Base-by-base conservation (phyloP, 1,140 invertebrate species). In the Panagrolaimus sp. region DNA sequence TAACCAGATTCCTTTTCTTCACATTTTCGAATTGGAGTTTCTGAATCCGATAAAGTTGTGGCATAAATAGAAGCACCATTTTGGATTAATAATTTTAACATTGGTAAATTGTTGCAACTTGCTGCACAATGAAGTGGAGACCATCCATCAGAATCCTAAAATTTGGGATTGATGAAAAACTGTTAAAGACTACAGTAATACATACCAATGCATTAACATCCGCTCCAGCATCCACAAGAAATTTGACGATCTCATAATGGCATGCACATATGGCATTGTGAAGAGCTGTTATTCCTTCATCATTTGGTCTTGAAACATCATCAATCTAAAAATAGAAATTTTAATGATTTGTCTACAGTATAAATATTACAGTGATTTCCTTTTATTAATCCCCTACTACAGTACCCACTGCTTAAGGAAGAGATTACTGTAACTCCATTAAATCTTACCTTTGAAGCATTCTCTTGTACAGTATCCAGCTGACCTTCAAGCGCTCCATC, bases 191-290 rank as follows among this genome's bases (percentile, higher is more conserved):
- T 15, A 21, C 1, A 7, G 21, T 64, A 8, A 10, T 38, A 55
- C 43, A 3, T 83, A 98, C 96, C 82, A 95, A 93, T 46, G 94
- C 93, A 86, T 99, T 99, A 5, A 98, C 94, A 86, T 99, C 96
- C 86, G 94, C 96, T 46, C 95, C 94, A 84, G 93, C 91, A 84
- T 96, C 92, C 43, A 99, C 93, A 14, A 99, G 88, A 84, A 96
- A 98, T 86, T 92, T 92, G 74, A 98, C 94, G 81, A 98, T 97
- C 80, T 98, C 94, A 78, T 95, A 89, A 85, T 98, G 95, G 26
- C 95, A 94, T 5, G 96, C 96, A 86, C 96, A 98, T 80, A 98
- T 98, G 75, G 96, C 95, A 86, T 99, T 98, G 85, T 99, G 96
- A 62, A 99, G 87, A 43, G 96, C 96, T 1, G 96, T 99, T 75